Conservation (phyloP, 2,797 vertebrate genomes). For the Bovichtus diacanthus region DNA sequence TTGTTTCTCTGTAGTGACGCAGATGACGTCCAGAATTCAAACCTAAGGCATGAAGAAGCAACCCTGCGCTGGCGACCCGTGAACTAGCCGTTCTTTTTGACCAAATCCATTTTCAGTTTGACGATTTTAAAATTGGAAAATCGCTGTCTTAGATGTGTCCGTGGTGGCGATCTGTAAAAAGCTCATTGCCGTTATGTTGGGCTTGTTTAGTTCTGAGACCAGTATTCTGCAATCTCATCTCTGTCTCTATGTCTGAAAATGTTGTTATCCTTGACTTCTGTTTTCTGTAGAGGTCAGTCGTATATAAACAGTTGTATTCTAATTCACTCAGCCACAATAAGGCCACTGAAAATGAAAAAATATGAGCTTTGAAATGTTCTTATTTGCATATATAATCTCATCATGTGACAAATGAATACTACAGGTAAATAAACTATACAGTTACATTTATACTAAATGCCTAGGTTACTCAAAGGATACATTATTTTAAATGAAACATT, state of each 20-base stretch:
- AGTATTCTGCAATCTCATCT: conserved; percentile 42
- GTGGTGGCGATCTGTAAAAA: conserved; percentile 22
- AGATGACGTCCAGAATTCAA: conserved; percentile 33
- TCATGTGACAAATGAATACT: conserved; percentile 82
- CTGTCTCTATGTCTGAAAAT: conserved; percentile 24
- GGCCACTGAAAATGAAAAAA: conserved; percentile 83
- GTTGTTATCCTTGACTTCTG: conserved; percentile 34
- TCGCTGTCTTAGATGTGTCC: conserved; percentile 8
- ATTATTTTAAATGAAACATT: conserved; percentile 83
- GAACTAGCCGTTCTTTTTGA: conserved; percentile 34
- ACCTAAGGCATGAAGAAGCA: conserved; percentile 67
- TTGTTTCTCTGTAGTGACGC: conserved; percentile 37
- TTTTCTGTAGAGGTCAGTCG: conserved; percentile 54
- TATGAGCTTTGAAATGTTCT: conserved; percentile 80
- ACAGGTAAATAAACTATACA: conserved; percentile 80
- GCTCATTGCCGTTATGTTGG: conserved; percentile 13
- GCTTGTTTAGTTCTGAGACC: conserved; percentile 33
- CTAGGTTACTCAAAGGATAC: conserved; percentile 82
- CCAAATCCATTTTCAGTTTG: conserved; percentile 1
- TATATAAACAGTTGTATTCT: conserved; percentile 53
- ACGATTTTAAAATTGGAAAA: conserved; percentile 8
- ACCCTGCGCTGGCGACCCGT: conserved; percentile 54
- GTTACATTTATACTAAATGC: conserved; percentile 79
- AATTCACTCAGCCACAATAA: conserved; percentile 83
- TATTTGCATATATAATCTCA: conserved; percentile 90